Conservation (phyloP, 1,140 invertebrate species). For the Aphelinus certus region DNA sequence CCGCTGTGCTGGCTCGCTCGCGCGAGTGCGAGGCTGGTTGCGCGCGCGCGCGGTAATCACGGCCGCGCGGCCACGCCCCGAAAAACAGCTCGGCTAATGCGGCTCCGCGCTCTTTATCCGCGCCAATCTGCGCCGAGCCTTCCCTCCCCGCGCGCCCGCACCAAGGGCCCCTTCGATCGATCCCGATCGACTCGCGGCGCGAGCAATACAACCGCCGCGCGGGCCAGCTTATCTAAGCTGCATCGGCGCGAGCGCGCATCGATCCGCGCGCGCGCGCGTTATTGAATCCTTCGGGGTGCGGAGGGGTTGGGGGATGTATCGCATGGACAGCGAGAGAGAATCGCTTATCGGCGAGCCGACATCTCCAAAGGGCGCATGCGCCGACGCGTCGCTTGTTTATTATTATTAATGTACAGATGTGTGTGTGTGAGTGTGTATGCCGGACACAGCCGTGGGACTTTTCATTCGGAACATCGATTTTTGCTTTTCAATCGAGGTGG, state of each 20-base stretch:
- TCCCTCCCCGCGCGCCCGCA: not conserved
- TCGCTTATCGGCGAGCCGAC: not conserved
- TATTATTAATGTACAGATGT: not conserved
- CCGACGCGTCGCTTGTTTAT: constrained; percentile 7
- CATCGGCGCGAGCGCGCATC: not conserved
- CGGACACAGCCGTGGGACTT: no score
- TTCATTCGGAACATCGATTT: no score
- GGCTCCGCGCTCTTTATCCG: constrained; percentile 35
- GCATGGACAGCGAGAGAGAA: no score
- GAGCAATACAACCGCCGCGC: no score
- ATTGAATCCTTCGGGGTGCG: no score
- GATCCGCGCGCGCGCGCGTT: not conserved
- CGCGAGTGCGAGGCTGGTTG: constrained; percentile 44
- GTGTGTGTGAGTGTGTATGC: no score
- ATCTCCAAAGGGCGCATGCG: constrained; percentile 4
- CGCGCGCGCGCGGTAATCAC: constrained; percentile 38
- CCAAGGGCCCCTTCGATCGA: constrained; percentile 2
- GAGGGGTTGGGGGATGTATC: no score
- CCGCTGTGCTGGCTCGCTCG: constrained; percentile 39
- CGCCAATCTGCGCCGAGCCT: constrained; percentile 29
- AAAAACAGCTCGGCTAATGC: constrained; percentile 49
- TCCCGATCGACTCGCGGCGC: constrained; percentile 4
- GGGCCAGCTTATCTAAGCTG: no score
- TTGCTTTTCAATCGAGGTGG: no score
- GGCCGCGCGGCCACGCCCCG: constrained; percentile 47